Evolutionary conservation across 2,888 invertebrate genomes (phyloP).

Genomic region (Scelioninae gen. 1): DNA sequence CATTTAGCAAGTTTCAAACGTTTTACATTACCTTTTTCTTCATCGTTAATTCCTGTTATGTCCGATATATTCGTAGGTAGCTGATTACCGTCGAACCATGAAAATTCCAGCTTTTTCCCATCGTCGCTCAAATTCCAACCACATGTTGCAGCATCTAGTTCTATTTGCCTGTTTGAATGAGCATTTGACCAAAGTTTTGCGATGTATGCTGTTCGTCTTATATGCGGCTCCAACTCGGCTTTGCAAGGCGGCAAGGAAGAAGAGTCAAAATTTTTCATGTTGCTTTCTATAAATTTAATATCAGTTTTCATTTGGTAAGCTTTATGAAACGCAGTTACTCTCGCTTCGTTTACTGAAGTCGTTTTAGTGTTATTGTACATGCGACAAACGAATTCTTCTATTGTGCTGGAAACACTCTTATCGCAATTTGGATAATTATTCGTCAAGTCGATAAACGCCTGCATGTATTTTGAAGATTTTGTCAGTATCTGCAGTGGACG

Average conservation of each 20-base stretch:
- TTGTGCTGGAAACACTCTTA: constrained; percentile 18
- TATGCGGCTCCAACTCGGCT: constrained; percentile 64
- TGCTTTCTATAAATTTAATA: constrained; percentile 28
- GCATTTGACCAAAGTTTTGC: constrained; percentile 25
- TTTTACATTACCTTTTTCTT: constrained; percentile 22
- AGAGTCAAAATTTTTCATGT: constrained; percentile 53
- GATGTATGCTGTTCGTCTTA: constrained; percentile 69
- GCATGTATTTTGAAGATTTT: constrained; percentile 4
- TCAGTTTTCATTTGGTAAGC: constrained; percentile 26
- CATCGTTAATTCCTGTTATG: neutral
- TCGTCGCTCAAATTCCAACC: constrained; percentile 15
- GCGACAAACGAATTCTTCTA: constrained; percentile 54
- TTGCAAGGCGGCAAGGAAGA: constrained; percentile 57
- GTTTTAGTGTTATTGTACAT: constrained; percentile 38
- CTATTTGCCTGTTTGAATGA: neutral
- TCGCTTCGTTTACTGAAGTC: constrained; percentile 38
- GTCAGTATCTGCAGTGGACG: constrained; percentile 14
- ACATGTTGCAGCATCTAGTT: constrained; percentile 8
- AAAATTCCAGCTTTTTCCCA: constrained; percentile 11
- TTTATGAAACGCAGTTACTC: constrained; percentile 41
- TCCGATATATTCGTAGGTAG: constrained; percentile 11
- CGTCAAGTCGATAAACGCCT: constrained; percentile 29
- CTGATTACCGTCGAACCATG: constrained; percentile 35
- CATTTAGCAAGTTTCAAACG: neutral
- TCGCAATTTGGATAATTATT: constrained; percentile 57